A percentile compares a stretch with the other conserved stretches of the same genome.
Conservation (phyloP, 2,113 vertebrate genomes). For the Aldabrachelys gigantea region DNA sequence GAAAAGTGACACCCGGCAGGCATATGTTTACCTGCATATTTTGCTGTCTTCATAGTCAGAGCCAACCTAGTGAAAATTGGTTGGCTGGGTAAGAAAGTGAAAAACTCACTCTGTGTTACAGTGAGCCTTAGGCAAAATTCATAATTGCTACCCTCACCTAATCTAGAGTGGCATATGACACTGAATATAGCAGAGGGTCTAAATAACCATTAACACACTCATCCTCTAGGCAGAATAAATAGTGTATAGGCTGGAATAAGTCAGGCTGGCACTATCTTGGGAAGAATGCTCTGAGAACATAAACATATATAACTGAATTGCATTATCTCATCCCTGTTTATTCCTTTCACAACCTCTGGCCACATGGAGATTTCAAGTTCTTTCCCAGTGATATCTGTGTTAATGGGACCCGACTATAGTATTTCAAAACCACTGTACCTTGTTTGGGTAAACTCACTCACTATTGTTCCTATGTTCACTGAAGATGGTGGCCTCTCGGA, state of each 20-base stretch:
- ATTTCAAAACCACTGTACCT: neutral
- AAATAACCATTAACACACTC: neutral
- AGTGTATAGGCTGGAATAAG: neutral
- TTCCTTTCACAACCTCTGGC: conserved; percentile 60
- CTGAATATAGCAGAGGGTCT: neutral
- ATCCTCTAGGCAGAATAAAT: neutral
- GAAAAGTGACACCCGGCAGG: neutral
- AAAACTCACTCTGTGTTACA: neutral
- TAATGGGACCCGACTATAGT: neutral
- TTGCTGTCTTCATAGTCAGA: neutral
- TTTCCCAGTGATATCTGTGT: conserved; percentile 58
- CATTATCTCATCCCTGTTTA: conserved; percentile 47
- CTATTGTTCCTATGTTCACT: neutral
- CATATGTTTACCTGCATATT: neutral
- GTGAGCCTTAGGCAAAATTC: neutral
- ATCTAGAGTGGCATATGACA: neutral
- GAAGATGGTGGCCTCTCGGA: neutral
- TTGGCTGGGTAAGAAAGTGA: neutral
- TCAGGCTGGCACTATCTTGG: conserved; percentile 4
- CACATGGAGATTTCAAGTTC: conserved; percentile 52
- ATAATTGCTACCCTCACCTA: neutral
- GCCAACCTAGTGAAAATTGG: neutral
- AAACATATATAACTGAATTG: conserved; percentile 43
- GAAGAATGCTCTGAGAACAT: conserved; percentile 46
- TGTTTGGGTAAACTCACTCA: neutral